These are phyloP conservation scores for Periophthalmus magnuspinnatus DNA, from an alignment of 2,797 vertebrate genomes.

Conservation along the genomic window DNA sequence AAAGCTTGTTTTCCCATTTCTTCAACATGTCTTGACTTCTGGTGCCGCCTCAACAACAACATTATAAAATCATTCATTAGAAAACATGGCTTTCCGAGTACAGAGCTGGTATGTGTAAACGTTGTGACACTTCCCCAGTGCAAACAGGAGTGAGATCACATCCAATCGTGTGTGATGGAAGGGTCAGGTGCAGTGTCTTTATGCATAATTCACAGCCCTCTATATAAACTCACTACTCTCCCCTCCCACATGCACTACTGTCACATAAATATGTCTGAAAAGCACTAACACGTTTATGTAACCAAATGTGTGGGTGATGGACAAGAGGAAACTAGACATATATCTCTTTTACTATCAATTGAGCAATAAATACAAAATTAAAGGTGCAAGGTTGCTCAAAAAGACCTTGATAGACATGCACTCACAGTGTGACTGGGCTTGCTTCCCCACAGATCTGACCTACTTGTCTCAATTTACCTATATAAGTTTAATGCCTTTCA, in stretches of 20 bases:
- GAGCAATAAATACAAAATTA: background rate
- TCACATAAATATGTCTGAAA: conserved; percentile 15
- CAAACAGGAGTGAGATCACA: conserved; percentile 24
- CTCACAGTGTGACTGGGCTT: too few relatives aligned
- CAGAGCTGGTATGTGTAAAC: background rate
- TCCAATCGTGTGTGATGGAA: conserved; percentile 5
- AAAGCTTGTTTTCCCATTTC: too few relatives aligned
- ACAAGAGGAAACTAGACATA: background rate
- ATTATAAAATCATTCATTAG: conserved; percentile 5
- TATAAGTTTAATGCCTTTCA: too few relatives aligned
- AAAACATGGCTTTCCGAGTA: background rate
- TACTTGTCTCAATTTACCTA: too few relatives aligned
- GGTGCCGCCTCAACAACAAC: background rate
- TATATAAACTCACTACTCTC: conserved; percentile 17
- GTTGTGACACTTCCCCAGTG: conserved; percentile 3
- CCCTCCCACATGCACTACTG: conserved; percentile 11
- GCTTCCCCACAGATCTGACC: too few relatives aligned
- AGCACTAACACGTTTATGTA: background rate
- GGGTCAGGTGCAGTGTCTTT: conserved; percentile 31
- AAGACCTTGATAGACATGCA: too few relatives aligned
- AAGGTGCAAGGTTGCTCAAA: too few relatives aligned
- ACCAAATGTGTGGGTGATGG: background rate
- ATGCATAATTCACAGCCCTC: conserved; percentile 44
- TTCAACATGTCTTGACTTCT: background rate
- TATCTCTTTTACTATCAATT: background rate